Conservation (phyloP, 2,888 invertebrate species). For the Zaprionus bogoriensis region DNA sequence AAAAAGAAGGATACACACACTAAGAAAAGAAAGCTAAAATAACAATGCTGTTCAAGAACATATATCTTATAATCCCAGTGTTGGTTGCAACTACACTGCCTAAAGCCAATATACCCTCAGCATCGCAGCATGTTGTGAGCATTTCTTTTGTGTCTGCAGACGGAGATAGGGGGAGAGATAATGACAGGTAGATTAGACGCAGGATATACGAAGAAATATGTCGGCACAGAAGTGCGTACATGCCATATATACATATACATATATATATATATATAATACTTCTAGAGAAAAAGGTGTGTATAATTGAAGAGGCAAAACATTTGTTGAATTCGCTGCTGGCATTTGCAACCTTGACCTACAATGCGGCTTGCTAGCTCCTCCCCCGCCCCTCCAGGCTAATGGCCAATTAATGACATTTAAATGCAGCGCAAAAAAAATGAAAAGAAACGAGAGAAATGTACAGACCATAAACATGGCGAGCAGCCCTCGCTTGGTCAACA, state of each 20-base stretch:
- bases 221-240: neutral
- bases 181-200: slow-evolving; percentile 37
- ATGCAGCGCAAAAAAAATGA: slow-evolving; percentile 9
- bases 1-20: no score
- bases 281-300: no score
- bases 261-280: neutral
- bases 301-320: neutral
- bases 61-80: no score
- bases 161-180: no score
- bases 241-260: neutral
- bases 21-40: no score
- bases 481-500: slow-evolving; percentile 38
- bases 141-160: slow-evolving; percentile 5
- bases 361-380: neutral
- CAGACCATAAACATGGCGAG: slow-evolving; percentile 47
- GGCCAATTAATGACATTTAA: slow-evolving; percentile 53
- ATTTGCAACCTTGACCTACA: slow-evolving; percentile 28
- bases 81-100: no score
- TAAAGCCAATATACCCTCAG: neutral
- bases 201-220: neutral
- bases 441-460: slow-evolving; percentile 25
- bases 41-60: no score
- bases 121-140: neutral
- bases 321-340: neutral
- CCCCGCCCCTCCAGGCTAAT: slow-evolving; percentile 32